phyloP scores from a whole-genome alignment of 2,113 vertebrate species.

The Penelope pileata region DNA sequence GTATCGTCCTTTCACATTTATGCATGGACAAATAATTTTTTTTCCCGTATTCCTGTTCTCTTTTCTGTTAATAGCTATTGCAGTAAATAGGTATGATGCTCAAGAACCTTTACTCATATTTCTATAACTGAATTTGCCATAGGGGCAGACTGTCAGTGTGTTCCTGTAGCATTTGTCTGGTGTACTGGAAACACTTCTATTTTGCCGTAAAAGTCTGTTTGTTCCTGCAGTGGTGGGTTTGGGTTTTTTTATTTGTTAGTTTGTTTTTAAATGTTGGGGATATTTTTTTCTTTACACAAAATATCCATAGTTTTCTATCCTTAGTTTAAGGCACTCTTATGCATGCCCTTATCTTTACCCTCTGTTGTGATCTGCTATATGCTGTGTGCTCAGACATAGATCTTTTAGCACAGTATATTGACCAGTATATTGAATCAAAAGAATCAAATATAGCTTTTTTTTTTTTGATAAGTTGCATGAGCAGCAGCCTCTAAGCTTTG shows the following conservation, averaged over 20 bases:
- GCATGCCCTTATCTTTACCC: background rate
- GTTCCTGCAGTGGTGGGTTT: background rate
- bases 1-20: background rate
- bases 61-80: background rate
- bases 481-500: conserved; percentile 62
- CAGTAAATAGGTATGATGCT: background rate
- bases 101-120: background rate
- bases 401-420: background rate
- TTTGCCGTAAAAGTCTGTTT: background rate
- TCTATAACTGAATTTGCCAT: background rate
- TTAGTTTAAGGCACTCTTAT: background rate
- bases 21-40: background rate
- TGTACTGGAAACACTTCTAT: background rate
- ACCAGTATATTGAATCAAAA: background rate
- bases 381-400: background rate
- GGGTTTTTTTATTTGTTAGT: fast-evolving
- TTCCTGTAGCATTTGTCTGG: background rate
- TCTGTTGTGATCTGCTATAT: background rate
- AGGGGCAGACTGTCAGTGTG: background rate
- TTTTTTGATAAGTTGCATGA: conserved; percentile 59
- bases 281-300: background rate
- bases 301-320: background rate
- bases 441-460: background rate
- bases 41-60: fast-evolving
- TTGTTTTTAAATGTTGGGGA: background rate